Evolutionary conservation across 2,113 vertebrate species (phyloP), one percentile per base, ranked within the genome.

Genomic region (Saguinus imperator): DNA sequence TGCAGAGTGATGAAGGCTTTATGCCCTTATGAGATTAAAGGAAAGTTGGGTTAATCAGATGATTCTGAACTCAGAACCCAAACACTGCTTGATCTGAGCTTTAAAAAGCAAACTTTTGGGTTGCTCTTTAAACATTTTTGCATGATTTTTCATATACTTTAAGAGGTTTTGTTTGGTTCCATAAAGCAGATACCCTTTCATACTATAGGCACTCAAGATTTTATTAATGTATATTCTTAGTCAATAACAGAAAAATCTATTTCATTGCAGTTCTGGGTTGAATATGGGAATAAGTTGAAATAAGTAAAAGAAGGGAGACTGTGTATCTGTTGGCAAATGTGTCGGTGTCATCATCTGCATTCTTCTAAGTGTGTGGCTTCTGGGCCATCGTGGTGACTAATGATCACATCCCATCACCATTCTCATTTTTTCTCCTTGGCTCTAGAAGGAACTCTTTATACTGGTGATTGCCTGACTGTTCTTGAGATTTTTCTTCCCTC

Each of bases 391-490:
- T 16, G 80, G 25, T 29, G 25, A 43, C 13, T 50, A 1, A n/a
- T 45, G 12, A 3, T 48, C n/a, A 18, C 2, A 43, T 64, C 25
- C 29, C 27, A 8, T 18, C 14, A 5, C 18, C 20, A 5, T 13
- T 23, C 45, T 83, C 11, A 2, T 48, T 21, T 94, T 72, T 79
- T 16, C 32, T 73, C 2, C 14, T 0, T 48, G 55, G 3, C 37
- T 86, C 18, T 16, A 35, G n/a, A 35, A 48, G 52, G 50, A 55
- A 6, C 1, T 61, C 32, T 72, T 48, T 27, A 5, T 20, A 20
- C 14, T 48, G 35, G n/a, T 1, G 37, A 50, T 35, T 12, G 25
- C 75, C 48, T 0, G 2, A 1, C 10, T 32, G 0, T 43, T 55
- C 72, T 43, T 52, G 40, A 55, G n/a, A 17, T 40, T 16, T 58